Percentiles rank a stretch among this genome's conserved stretches.
Evolutionary conservation across 2,888 invertebrate genomes (phyloP).

Genomic region (Minunthozetes semirufus): DNA sequence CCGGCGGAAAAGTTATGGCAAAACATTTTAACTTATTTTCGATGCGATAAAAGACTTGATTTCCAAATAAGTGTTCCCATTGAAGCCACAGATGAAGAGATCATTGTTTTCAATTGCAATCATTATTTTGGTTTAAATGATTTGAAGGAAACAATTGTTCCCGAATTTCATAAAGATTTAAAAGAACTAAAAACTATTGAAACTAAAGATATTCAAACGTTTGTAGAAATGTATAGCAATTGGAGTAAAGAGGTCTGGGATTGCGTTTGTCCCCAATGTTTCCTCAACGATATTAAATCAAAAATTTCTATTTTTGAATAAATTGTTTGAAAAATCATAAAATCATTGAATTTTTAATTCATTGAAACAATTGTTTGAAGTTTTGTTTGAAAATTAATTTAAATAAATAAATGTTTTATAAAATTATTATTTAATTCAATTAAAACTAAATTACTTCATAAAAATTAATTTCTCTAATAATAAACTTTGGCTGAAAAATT

Average conservation of each 20-base stretch:
- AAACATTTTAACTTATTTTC: slow-evolving; percentile 16
- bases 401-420: too few relatives aligned
- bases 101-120: slow-evolving; percentile 14
- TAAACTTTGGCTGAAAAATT: too few relatives aligned
- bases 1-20: slow-evolving; percentile 26
- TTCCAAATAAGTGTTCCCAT: background rate
- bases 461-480: too few relatives aligned
- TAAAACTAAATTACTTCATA: too few relatives aligned
- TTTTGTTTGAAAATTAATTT: too few relatives aligned
- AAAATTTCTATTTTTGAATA: background rate
- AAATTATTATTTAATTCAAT: too few relatives aligned
- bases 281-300: background rate
- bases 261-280: slow-evolving; percentile 3
- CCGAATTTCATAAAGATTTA: background rate
- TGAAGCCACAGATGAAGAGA: background rate
- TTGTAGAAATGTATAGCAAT: background rate
- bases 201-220: background rate
- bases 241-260: slow-evolving; percentile 3
- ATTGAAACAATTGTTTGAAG: too few relatives aligned
- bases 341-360: too few relatives aligned
- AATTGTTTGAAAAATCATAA: too few relatives aligned
- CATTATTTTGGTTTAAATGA: background rate
- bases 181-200: background rate
- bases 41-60: background rate
- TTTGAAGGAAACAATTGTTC: slow-evolving; percentile 5